Evolutionary conservation across 2,113 vertebrate species (phyloP), one percentile per base, ranked within the genome.

Genomic region (Trinectes maculatus): DNA sequence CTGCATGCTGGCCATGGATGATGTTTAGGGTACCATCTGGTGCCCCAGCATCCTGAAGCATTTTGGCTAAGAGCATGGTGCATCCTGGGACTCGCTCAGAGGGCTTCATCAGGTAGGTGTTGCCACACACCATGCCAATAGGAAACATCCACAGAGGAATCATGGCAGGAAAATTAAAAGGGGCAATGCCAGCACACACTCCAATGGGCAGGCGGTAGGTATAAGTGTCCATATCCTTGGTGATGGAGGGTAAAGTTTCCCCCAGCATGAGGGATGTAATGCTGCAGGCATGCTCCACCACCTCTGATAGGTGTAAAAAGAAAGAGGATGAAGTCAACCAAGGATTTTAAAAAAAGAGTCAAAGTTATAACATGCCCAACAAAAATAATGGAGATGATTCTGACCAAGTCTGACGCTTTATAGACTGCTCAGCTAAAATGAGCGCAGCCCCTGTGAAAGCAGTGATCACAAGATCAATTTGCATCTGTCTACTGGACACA

Each of bases 61-160:
- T 66, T 79, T 94, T 95, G 63, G 96, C 95, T 77, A 99, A 92
- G 57, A 99, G 90, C 96, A 99, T 98, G 39, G 96, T 90, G 55
- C 97, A 96, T 68, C 96, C 96, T 11, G 98, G 98, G 37, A 99
- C 97, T 8, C 96, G 92, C 81, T 99, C 98, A 0, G 97, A 99
- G 1, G 96, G 97, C 77, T 99, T 99, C 94, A 98, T 93, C 81
- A 99, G 86, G 90, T 97, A 99, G 15, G 96, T 98, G 89, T 99
- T 99, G 47, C 98, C 98, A 51, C 97, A 98, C 25, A 97, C 98
- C 95, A 98, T 95, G 16, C 95, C 96, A 73, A 99, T 87, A 16
- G 97, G 98, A 77, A 96, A 98, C 97, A 99, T 99, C 98, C 98
- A 99, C 29, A 99, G 89, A 25, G 97, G 97, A 71, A 99, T 98